A percentile compares a stretch with the other conserved stretches of the same genome.
Conservation (phyloP, 2,888 invertebrate species). For the Ypsolopha sequella region DNA sequence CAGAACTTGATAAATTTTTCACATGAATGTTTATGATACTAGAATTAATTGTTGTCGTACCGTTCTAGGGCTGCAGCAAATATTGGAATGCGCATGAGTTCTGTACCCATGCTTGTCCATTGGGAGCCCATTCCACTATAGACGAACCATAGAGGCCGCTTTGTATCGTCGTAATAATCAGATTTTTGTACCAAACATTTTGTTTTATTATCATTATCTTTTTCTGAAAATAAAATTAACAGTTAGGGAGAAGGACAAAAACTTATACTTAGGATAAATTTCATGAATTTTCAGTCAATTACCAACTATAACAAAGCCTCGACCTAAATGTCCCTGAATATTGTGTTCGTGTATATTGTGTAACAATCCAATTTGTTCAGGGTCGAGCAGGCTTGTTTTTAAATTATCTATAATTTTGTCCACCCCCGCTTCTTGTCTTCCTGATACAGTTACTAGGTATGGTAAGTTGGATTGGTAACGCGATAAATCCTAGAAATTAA, state of each 20-base stretch:
- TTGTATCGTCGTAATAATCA: constrained; percentile 30
- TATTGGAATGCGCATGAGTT: constrained; percentile 73
- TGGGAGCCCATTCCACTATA: constrained; percentile 82
- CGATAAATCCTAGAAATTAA: constrained; percentile 23
- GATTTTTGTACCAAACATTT: constrained; percentile 25
- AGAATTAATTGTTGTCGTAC: constrained; percentile 16
- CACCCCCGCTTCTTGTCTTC: constrained; percentile 31
- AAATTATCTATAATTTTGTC: constrained; percentile 27
- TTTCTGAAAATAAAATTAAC: constrained; percentile 19
- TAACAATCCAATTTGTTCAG: constrained; percentile 42
- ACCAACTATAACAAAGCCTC: constrained; percentile 44
- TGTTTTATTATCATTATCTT: constrained; percentile 27
- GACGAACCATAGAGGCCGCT: constrained; percentile 75
- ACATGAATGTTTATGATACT: too few relatives aligned
- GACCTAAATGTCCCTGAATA: constrained; percentile 40
- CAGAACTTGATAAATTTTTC: too few relatives aligned
- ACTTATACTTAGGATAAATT: too few relatives aligned
- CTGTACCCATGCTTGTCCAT: constrained; percentile 76
- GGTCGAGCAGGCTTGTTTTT: constrained; percentile 36
- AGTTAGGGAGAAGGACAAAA: neutral
- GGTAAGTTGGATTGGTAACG: constrained; percentile 37
- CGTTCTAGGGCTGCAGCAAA: constrained; percentile 68
- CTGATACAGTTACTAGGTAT: constrained; percentile 35
- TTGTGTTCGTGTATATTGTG: constrained; percentile 36
- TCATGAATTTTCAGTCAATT: constrained; percentile 4